Percentiles rank a stretch among this genome's conserved stretches.
These are phyloP conservation scores for Ptilorrhoa leucosticta DNA, from an alignment of 2,113 vertebrate genomes.

Conservation along the genomic window DNA sequence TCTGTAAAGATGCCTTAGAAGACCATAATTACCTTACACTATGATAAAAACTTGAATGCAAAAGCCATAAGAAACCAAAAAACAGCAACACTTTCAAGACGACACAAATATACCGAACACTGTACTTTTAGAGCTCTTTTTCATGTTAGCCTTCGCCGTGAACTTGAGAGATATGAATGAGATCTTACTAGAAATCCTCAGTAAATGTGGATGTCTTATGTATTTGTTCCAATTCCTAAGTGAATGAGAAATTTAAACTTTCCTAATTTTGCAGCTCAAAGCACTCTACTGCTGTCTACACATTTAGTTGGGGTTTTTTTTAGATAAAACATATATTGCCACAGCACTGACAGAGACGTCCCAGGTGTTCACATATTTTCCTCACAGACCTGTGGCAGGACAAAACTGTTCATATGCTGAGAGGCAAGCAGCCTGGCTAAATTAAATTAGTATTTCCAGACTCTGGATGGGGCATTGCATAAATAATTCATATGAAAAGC, in stretches of 20 bases:
- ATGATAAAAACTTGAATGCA: not conserved
- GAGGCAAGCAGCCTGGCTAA: not conserved
- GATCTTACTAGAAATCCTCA: not conserved
- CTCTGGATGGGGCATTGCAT: too few relatives aligned
- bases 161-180: not conserved
- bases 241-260: not conserved
- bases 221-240: not conserved
- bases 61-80: not conserved
- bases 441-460: not conserved
- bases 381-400: not conserved
- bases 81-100: not conserved
- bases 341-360: not conserved
- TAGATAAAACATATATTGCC: not conserved
- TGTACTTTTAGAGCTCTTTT: not conserved
- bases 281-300: not conserved
- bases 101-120: not conserved
- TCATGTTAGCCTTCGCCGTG: not conserved
- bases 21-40: not conserved
- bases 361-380: rapidly evolving
- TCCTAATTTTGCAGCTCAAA: not conserved
- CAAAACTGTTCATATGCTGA: rapidly evolving
- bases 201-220: not conserved
- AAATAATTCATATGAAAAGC: not conserved
- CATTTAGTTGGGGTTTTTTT: rapidly evolving
- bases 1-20: not conserved